These are phyloP conservation scores for Cephus cinctus DNA, from an alignment of 1,140 invertebrate genomes.

Conservation along the genomic window DNA sequence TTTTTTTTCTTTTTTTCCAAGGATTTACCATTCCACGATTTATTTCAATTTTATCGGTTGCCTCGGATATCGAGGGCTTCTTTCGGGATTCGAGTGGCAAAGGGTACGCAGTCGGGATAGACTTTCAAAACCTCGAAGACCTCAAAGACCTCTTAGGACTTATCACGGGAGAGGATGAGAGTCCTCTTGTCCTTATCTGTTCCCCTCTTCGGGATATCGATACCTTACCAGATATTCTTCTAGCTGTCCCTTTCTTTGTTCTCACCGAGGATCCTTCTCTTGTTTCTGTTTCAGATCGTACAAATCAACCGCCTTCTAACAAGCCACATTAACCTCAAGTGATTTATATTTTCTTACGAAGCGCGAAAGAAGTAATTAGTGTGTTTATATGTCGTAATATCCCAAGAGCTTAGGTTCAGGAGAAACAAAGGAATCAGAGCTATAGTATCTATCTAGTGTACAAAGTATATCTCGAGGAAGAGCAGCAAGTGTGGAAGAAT, in stretches of 20 bases:
- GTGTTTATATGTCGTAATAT: conserved; percentile 53
- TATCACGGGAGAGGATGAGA: too few relatives aligned
- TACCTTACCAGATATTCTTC: conserved; percentile 14
- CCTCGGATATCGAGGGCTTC: conserved; percentile 1
- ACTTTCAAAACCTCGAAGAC: too few relatives aligned
- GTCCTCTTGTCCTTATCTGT: too few relatives aligned
- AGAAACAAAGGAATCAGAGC: conserved; percentile 38
- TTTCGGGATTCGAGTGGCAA: conserved; percentile 7
- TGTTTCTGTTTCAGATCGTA: conserved; percentile 54
- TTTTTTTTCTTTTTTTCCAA: too few relatives aligned
- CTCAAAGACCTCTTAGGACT: too few relatives aligned
- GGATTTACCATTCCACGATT: too few relatives aligned
- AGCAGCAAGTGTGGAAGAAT: too few relatives aligned
- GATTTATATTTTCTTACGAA: conserved; percentile 60
- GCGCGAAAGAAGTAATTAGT: conserved; percentile 52
- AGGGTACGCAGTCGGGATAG: too few relatives aligned
- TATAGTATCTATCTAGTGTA: conserved; percentile 55
- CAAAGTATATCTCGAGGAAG: conserved; percentile 52
- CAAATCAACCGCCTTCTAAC: conserved; percentile 59
- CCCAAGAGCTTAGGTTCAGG: conserved; percentile 24
- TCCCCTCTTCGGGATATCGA: not conserved
- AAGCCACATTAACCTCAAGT: conserved; percentile 59
- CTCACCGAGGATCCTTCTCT: not conserved
- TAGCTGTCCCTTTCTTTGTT: too few relatives aligned
- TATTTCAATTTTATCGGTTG: conserved; percentile 1